A percentile compares a stretch with the other conserved stretches of the same genome.
These are phyloP conservation scores for Clarias batrachus DNA, from an alignment of 2,113 vertebrate species.

Conservation along the genomic window DNA sequence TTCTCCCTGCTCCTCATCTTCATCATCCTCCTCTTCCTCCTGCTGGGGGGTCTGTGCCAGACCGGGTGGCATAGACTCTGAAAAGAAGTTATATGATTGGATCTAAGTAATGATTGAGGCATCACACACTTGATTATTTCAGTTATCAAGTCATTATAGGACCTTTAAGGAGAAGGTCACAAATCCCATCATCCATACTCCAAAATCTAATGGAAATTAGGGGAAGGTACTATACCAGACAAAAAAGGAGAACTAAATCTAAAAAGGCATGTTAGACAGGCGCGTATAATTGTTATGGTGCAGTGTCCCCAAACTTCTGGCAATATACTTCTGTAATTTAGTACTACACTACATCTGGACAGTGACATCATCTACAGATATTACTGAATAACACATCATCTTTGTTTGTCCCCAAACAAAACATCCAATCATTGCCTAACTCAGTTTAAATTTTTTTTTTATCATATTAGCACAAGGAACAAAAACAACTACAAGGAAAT, in stretches of 20 bases:
- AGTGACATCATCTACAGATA: neutral
- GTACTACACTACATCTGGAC: neutral
- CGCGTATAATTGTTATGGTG: neutral
- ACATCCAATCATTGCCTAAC: neutral
- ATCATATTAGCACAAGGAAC: neutral
- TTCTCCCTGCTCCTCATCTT: constrained; percentile 56
- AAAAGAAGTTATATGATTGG: constrained; percentile 9
- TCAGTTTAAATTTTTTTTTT: no score
- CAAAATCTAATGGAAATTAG: neutral
- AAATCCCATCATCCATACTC: neutral
- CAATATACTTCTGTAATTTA: neutral
- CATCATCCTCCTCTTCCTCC: constrained; percentile 50
- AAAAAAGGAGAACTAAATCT: neutral
- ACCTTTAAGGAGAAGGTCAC: neutral
- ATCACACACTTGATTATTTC: neutral
- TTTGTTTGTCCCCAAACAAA: neutral
- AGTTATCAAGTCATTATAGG: neutral
- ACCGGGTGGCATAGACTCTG: constrained; percentile 45
- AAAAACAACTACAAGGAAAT: no score
- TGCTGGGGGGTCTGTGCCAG: constrained; percentile 44
- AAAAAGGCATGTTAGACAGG: neutral
- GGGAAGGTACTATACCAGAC: neutral
- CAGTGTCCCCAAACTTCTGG: neutral
- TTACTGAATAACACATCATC: neutral
- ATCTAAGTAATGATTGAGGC: neutral